Conservation (phyloP, 2,888 invertebrate genomes). For the Eilema caniola region DNA sequence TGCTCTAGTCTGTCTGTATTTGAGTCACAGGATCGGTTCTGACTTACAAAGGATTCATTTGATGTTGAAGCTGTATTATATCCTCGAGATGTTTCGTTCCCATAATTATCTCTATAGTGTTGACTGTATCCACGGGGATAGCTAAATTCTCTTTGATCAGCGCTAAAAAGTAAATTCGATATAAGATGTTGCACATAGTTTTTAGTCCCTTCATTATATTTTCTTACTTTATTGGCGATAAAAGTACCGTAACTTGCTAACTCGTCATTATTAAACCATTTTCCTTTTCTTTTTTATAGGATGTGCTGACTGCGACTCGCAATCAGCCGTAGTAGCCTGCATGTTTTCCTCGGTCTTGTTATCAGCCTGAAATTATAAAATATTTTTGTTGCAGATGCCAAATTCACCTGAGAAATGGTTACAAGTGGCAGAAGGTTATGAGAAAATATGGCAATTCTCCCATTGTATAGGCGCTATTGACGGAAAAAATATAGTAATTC, state of each 20-base stretch:
- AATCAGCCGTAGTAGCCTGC: slow-evolving; percentile 17
- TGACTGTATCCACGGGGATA: slow-evolving; percentile 15
- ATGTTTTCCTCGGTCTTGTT: slow-evolving; percentile 18
- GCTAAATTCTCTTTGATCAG: slow-evolving; percentile 15
- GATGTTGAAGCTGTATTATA: slow-evolving; percentile 24
- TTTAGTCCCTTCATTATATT: slow-evolving; percentile 17
- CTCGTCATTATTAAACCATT: slow-evolving; percentile 17
- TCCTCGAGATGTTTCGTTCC: slow-evolving; percentile 22
- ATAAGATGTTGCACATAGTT: slow-evolving; percentile 20
- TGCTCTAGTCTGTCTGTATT: slow-evolving; percentile 21
- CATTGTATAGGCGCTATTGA: slow-evolving; percentile 26
- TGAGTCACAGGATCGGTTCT: slow-evolving; percentile 20
- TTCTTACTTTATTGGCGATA: slow-evolving; percentile 20
- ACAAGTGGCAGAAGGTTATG: slow-evolving; percentile 15
- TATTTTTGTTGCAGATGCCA: not conserved
- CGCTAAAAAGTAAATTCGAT: slow-evolving; percentile 19
- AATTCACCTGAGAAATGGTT: slow-evolving; percentile 16
- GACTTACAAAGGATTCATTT: slow-evolving; percentile 24
- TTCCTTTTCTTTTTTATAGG: too few species aligned
- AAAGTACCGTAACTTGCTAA: slow-evolving; percentile 20
- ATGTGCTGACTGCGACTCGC: too few species aligned
- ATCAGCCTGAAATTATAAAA: slow-evolving; percentile 19
- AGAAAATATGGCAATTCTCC: slow-evolving; percentile 24
- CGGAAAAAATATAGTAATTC: slow-evolving; percentile 31
- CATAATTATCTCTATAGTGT: slow-evolving; percentile 19